A percentile compares a stretch with the other conserved stretches of the same genome.
These are phyloP conservation scores for Aphaenogaster ashmeadi DNA, from an alignment of 1,140 invertebrate genomes.

Conservation along the genomic window DNA sequence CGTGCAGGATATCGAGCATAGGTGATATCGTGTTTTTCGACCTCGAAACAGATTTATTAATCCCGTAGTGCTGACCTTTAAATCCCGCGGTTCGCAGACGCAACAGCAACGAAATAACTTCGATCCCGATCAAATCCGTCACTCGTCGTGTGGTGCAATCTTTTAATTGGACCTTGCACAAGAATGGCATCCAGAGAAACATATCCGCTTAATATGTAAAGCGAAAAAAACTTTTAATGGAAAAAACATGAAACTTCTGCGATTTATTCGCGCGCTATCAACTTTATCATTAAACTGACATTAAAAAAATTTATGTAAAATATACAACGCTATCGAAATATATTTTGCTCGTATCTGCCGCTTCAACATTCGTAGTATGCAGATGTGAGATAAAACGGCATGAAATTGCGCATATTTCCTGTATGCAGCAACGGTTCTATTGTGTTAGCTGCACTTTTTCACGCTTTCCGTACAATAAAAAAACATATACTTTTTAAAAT, in stretches of 20 bases:
- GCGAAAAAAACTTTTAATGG: not conserved
- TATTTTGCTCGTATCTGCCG: not conserved
- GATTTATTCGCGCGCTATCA: not conserved
- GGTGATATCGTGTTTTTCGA: conserved; percentile 58
- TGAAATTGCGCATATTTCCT: conserved; percentile 1
- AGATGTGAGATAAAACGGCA: conserved; percentile 19
- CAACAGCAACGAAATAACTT: conserved; percentile 49
- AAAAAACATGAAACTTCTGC: not conserved
- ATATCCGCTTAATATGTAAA: not conserved
- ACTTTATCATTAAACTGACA: conserved; percentile 7
- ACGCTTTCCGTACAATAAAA: not conserved
- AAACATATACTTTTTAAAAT: not conserved
- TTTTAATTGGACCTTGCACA: conserved; percentile 34
- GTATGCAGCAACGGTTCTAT: not conserved
- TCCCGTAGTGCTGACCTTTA: conserved; percentile 60
- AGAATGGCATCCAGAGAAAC: not conserved
- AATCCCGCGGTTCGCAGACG: conserved; percentile 20
- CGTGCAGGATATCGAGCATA: conserved; percentile 47
- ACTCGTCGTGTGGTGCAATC: not conserved
- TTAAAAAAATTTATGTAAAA: conserved; percentile 20
- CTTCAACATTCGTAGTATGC: conserved; percentile 26
- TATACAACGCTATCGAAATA: not conserved
- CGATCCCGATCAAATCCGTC: conserved; percentile 11
- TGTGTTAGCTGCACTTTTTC: not conserved
- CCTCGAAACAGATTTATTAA: conserved; percentile 62